Percentiles rank a stretch among this genome's conserved stretches.
These are phyloP conservation scores for Macrophya annulata DNA, from an alignment of 2,888 invertebrate species.

Conservation along the genomic window DNA sequence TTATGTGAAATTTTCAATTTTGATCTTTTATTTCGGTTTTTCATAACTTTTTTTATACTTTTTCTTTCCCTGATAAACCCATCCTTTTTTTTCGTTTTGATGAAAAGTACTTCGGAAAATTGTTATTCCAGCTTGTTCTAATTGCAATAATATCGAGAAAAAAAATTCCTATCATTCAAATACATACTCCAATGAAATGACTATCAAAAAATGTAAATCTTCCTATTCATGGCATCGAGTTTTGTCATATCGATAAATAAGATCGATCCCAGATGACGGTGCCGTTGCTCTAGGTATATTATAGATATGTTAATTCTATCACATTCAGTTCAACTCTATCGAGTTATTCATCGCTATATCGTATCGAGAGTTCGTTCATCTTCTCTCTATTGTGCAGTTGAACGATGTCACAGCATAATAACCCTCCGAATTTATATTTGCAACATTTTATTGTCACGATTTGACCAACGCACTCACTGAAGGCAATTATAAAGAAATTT, in stretches of 20 bases:
- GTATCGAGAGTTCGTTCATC: slow-evolving; percentile 21
- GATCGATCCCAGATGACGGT: slow-evolving; percentile 1
- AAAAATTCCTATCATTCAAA: background rate
- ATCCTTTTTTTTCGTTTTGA: too few relatives aligned
- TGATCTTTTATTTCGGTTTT: too few relatives aligned
- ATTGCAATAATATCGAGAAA: background rate
- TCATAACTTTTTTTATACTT: too few relatives aligned
- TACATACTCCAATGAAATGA: background rate
- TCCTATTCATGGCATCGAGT: background rate
- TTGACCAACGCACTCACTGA: too few relatives aligned
- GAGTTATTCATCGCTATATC: slow-evolving; percentile 9
- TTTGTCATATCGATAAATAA: background rate
- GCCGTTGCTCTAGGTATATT: background rate
- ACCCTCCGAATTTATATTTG: background rate
- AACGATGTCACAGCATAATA: background rate
- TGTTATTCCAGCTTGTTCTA: background rate
- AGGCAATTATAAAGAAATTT: too few relatives aligned
- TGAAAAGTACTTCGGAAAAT: too few relatives aligned
- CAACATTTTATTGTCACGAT: background rate
- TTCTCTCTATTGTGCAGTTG: background rate
- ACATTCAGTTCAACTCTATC: slow-evolving; percentile 16
- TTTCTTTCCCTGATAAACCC: too few relatives aligned
- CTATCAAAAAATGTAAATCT: background rate
- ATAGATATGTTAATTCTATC: background rate
- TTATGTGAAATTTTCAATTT: too few relatives aligned